Evolutionary conservation across 2,113 vertebrate genomes (phyloP).

Genomic region (Ptilonorhynchus violaceus): DNA sequence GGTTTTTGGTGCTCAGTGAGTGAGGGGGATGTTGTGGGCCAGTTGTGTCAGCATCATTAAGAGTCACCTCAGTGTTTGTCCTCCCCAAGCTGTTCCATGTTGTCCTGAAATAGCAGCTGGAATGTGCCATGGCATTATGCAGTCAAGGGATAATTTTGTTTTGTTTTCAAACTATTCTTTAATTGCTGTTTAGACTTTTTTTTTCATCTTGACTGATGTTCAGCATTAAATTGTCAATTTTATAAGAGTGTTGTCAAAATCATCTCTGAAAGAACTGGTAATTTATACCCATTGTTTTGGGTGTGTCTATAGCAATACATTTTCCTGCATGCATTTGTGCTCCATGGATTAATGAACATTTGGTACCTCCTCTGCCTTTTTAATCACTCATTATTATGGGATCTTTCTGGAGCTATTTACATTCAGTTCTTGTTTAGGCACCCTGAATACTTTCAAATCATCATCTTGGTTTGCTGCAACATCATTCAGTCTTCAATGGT

Average conservation of each 20-base stretch:
- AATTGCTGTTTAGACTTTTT: background rate
- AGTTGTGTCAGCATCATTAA: accelerated
- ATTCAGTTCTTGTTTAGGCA: background rate
- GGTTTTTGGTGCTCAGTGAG: background rate
- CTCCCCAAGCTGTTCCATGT: background rate
- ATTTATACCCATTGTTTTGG: background rate
- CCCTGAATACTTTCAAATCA: background rate
- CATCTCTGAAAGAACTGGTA: background rate
- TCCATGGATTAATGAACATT: background rate
- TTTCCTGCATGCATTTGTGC: background rate
- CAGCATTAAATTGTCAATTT: background rate
- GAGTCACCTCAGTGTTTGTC: background rate
- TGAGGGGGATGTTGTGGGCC: background rate
- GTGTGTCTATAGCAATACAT: background rate
- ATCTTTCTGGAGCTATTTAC: background rate
- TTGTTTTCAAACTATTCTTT: background rate
- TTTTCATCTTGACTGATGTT: background rate
- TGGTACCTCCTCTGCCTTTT: background rate
- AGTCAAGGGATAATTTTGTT: accelerated
- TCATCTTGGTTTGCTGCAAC: background rate
- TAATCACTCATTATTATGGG: background rate
- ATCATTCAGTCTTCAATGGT: background rate
- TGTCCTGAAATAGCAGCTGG: background rate
- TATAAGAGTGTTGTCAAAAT: background rate
- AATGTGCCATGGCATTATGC: accelerated